These are phyloP conservation scores for Hirtodrosophila trivittata DNA, from an alignment of 2,888 invertebrate genomes.

Conservation along the genomic window DNA sequence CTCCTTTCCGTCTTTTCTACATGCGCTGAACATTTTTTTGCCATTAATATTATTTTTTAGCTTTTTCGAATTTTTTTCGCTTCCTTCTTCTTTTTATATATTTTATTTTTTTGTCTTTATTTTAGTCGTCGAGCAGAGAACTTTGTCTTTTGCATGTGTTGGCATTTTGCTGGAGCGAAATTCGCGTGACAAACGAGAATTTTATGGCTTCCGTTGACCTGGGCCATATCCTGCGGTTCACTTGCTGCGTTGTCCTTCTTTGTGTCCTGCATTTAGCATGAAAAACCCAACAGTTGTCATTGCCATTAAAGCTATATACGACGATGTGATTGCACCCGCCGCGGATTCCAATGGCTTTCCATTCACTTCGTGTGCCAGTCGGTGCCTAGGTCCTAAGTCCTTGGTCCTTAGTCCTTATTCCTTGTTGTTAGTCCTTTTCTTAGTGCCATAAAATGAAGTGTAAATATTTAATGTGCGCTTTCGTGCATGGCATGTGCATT, in stretches of 20 bases:
- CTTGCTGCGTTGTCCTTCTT: constrained; percentile 56
- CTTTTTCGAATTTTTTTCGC: constrained; percentile 46
- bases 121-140: constrained; percentile 47
- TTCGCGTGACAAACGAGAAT: constrained; percentile 84
- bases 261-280: constrained; percentile 45
- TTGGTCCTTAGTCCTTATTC: not conserved
- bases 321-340: constrained; percentile 82
- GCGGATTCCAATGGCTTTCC: not conserved
- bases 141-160: constrained; percentile 80
- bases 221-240: constrained; percentile 81
- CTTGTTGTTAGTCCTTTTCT: constrained; percentile 38
- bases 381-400: constrained; percentile 3
- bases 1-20: constrained; percentile 24
- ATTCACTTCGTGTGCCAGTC: constrained; percentile 13
- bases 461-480: constrained; percentile 84
- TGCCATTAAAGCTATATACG: constrained; percentile 77
- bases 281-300: constrained; percentile 71
- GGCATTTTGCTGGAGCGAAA: constrained; percentile 73
- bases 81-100: constrained; percentile 28
- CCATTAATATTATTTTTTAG: constrained; percentile 71
- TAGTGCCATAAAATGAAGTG: constrained; percentile 82
- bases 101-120: constrained; percentile 20
- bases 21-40: constrained; percentile 55
- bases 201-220: constrained; percentile 84
- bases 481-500: constrained; percentile 71